Evolutionary conservation across 2,113 vertebrate genomes (phyloP), one percentile per base, ranked within the genome.

Genomic region (Paratilapia polleni): DNA sequence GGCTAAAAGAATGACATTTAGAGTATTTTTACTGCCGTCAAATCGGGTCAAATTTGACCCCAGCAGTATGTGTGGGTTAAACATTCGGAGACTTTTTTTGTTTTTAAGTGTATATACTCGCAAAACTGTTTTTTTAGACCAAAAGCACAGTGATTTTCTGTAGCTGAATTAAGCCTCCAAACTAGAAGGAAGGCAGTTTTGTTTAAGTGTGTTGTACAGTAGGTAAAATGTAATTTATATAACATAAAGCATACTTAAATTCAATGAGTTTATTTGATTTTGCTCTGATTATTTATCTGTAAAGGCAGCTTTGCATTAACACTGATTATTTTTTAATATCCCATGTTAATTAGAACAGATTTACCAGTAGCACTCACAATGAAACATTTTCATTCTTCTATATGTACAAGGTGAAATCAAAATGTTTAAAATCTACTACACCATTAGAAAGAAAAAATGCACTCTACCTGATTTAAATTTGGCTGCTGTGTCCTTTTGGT

Each of bases 211-310:
- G 43, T 6, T 15, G 5, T 49, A 14, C 1, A 15, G 8, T 47
- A 6, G 38, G 17, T 68, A 68, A 68, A 0, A 3, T 1, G 0
- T 64, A n/a, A n/a, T n/a, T n/a, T n/a, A 43, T 66, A 17, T 36
- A 7, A 43, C 24, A 24, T 60, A 9, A 47, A 43, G 13, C 5
- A 68, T 17, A 22, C 43, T 68, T 9, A 19, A 19, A 9, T 54
- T 54, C 17, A 54, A 47, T 14, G 5, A 15, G 13, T 4, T 5
- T 47, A 13, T 43, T 43, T 43, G 2, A 13, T 43, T 43, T 43
- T 43, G 11, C 11, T 43, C 11, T 47, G 13, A 49, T 15, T 5
- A 49, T 49, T 15, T 49, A 17, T 49, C 5, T 5, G 4, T 47
- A 49, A 49, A 14, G 2, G 14, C 14, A 49, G 14, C 5, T 15